Evolutionary conservation across 2,888 invertebrate species (phyloP), one percentile per base, ranked within the genome.

Genomic region (Adela reaumurella): DNA sequence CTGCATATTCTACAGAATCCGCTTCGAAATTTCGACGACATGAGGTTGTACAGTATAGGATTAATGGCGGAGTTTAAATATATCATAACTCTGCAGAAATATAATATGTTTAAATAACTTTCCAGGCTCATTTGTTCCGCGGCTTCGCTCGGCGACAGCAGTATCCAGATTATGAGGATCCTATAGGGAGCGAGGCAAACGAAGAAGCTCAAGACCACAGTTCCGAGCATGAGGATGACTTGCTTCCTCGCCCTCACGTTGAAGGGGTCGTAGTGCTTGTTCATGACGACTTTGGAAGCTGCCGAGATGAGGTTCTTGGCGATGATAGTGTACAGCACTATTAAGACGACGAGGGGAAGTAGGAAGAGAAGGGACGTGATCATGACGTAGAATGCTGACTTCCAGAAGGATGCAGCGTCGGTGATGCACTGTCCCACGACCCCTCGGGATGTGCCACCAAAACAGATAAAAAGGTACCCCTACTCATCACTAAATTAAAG

Each of bases 51-150:
- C n/a, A 95, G 74, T 56, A 94, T 89, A 1, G 94, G 94, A 69
- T 95, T 94, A 56, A 93, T 84, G 42, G 93, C 94, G 3, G 94
- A 94, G 68, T 95, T 94, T 53, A 94, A 79, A 62, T 94, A 94
- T 48, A 92, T 76, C 89, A 94, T 90, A 46, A 92, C 87, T 55
- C 94, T 83, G 53, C 90, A 89, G 64, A 93, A 91, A 65, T 90
- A 92, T 28, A 94, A 70, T 46, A 94, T 78, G 61, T 88, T 90
- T 64, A 92, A 90, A 74, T 91, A 94, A 50, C 83, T 85, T 56
- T 92, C 90, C 18, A 88, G 76, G 41, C 90, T 90, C 16, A 94
- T 74, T 47, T 82, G 81, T 43, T 83, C 74, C 41, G 90, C 76
- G 19, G 83, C 76, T 56, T 89, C 88, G 17, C 85, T 82, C 1